Conservation (phyloP, 2,888 invertebrate genomes). For the Disparrhopalites patrizii region DNA sequence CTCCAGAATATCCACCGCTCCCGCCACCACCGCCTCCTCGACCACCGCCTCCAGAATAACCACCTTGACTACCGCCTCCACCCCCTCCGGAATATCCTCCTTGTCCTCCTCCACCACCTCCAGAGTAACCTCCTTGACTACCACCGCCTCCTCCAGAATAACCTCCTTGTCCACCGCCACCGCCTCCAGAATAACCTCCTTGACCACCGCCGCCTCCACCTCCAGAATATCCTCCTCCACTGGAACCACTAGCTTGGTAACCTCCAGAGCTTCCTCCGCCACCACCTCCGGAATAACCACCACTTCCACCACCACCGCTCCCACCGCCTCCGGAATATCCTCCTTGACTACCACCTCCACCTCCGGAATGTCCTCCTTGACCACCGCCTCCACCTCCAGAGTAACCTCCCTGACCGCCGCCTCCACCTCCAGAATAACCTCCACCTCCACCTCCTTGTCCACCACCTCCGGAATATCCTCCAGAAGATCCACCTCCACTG, state of each 20-base stretch:
- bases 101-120: neutral
- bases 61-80: neutral
- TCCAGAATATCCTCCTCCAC: neutral
- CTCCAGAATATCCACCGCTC: neutral
- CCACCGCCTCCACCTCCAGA: too few relatives aligned
- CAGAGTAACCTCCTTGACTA: neutral
- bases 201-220: neutral
- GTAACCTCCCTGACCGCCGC: neutral
- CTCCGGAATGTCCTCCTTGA: slow-evolving; percentile 2
- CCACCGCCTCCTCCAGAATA: neutral
- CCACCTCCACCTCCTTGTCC: neutral
- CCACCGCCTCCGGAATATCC: neutral
- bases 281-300: neutral
- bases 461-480: neutral
- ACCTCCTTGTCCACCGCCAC: neutral
- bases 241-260: too few relatives aligned
- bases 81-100: neutral
- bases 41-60: neutral
- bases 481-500: neutral
- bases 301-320: neutral
- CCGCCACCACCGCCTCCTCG: neutral
- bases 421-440: neutral
- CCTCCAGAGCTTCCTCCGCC: neutral
- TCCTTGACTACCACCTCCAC: neutral
- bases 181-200: neutral